phyloP scores from a whole-genome alignment of 2,888 invertebrate species.

The Drosophila putrida region DNA sequence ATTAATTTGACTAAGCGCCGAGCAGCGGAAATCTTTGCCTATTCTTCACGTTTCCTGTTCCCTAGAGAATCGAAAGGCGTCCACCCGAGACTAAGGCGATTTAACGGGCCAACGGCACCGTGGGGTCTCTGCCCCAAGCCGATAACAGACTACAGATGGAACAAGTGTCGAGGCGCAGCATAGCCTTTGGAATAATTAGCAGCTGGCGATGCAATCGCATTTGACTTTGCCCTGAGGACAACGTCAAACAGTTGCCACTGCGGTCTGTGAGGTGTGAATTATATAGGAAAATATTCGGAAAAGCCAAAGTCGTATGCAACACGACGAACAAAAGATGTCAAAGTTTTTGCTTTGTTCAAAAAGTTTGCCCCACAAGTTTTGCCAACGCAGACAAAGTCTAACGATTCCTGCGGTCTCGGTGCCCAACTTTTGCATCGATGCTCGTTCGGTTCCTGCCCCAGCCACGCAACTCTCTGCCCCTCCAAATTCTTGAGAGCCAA shows the following conservation, averaged over 20 bases:
- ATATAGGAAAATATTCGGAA: conserved; percentile 42
- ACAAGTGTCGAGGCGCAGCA: conserved; percentile 28
- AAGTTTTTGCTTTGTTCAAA: conserved; percentile 66
- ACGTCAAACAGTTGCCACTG: conserved; percentile 14
- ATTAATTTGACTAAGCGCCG: conserved; percentile 68
- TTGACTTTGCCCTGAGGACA: conserved; percentile 1
- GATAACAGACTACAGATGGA: conserved; percentile 32
- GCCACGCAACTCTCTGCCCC: conserved; percentile 1
- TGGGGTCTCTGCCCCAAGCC: conserved; percentile 12
- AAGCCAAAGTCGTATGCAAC: conserved; percentile 52
- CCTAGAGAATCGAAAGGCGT: background rate
- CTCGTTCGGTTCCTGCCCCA: background rate
- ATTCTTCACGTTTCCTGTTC: conserved; percentile 4
- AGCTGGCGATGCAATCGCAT: conserved; percentile 38
- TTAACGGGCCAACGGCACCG: conserved; percentile 53
- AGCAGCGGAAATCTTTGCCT: conserved; percentile 34
- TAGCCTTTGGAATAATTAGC: conserved; percentile 60
- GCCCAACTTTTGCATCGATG: conserved; percentile 36
- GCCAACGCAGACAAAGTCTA: conserved; percentile 57
- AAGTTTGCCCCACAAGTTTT: conserved; percentile 69
- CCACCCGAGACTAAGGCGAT: conserved; percentile 56
- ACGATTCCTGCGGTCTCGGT: conserved; percentile 42
- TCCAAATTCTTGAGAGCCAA: background rate
- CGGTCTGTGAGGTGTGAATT: conserved; percentile 47
- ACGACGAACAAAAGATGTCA: conserved; percentile 47